Evolutionary conservation across 2,113 vertebrate genomes (phyloP), one percentile per base, ranked within the genome.

Genomic region (Fregetta grallaria): DNA sequence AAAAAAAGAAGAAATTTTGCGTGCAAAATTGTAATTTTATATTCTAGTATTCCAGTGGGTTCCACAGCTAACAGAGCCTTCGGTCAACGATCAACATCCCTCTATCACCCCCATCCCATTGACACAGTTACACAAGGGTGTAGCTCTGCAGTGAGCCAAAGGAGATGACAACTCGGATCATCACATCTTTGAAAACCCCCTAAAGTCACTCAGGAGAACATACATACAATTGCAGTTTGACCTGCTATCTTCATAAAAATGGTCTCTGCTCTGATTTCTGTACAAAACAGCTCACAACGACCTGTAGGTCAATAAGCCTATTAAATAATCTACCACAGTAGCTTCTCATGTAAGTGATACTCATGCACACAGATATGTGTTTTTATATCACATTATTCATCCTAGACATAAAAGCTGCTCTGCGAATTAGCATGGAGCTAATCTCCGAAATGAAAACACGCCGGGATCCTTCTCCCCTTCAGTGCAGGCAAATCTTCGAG

Each of bases 321-420:
- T 70, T 14, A 23, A 22, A 52, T 25, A 15, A 77, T 13, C 38
- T 32, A 23, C 58, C 44, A 11, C 23, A 23, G 68, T 36, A 80
- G 34, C 47, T 76, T 38, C 38, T 70, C 62, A 76, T 26, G 7
- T 53, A 79, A 36, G 47, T 3, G n/a, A 68, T 40, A 49, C 59
- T 23, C 0, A 1, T 15, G 12, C 40, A 80, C 23, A 25, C 10
- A 66, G 27, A 62, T 16, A n/a, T 2, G 38, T 38, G 55, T 9
- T 73, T 72, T 30, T 34, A n/a, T 38, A 36, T 40, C 21, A 34
- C 53, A 5, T 42, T 29, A 13, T 13, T 67, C 30, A 63, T 26
- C 65, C 67, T 23, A 40, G 32, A 75, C 38, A 78, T 10, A 83
- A 40, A 75, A 47, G n/a, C 5, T 34, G 26, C 52, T 79, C 63